A percentile compares a stretch with the other conserved stretches of the same genome.
phyloP scores from a whole-genome alignment of 2,888 invertebrate genomes.

The Himalopsyche japonica region DNA sequence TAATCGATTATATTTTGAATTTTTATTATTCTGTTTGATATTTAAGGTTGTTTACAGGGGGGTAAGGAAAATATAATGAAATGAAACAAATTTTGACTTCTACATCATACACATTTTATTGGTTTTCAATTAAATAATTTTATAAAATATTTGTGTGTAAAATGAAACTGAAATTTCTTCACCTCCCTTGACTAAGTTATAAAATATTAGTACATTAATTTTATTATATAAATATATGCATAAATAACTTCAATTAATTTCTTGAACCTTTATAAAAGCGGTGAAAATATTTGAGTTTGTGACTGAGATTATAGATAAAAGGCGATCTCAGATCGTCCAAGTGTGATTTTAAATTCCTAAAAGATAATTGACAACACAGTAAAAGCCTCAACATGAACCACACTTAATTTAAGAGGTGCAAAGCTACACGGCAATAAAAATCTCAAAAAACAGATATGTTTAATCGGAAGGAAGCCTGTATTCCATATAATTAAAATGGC shows the following conservation, averaged over 20 bases:
- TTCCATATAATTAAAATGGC: not conserved
- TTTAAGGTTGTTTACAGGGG: too few species aligned
- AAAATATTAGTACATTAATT: slow-evolving; percentile 34
- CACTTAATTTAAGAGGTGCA: not conserved
- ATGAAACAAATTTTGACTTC: slow-evolving; percentile 10
- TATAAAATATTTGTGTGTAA: slow-evolving; percentile 24
- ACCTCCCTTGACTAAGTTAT: slow-evolving; percentile 4
- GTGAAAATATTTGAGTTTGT: slow-evolving; percentile 8
- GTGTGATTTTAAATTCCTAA: not conserved
- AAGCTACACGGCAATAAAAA: not conserved
- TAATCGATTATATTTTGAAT: too few species aligned
- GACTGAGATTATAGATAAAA: not conserved
- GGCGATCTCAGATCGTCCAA: not conserved
- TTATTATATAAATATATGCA: slow-evolving; percentile 16
- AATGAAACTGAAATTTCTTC: slow-evolving; percentile 25
- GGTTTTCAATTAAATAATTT: slow-evolving; percentile 23
- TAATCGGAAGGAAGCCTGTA: not conserved
- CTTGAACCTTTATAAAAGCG: not conserved
- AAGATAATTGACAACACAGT: not conserved
- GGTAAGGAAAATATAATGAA: not conserved
- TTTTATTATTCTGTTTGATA: too few species aligned
- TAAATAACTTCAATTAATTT: slow-evolving; percentile 19
- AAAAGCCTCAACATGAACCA: not conserved
- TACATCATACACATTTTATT: slow-evolving; percentile 32
- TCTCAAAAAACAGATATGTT: not conserved